Evolutionary conservation across 2,888 invertebrate genomes (phyloP).

Genomic region (Pyrrhia umbra): DNA sequence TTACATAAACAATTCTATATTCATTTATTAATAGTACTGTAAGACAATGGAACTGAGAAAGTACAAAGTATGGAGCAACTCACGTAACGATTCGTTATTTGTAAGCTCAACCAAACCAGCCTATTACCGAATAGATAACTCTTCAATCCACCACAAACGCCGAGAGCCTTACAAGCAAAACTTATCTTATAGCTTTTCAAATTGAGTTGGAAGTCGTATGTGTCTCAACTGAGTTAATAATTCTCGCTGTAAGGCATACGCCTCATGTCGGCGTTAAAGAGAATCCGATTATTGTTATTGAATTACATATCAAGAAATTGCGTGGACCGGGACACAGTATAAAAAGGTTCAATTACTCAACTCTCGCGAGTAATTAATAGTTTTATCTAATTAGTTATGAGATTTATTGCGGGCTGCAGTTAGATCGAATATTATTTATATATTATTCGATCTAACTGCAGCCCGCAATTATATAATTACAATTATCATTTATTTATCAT

Average conservation of each 20-base stretch:
- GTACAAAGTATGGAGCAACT: slow-evolving; percentile 44
- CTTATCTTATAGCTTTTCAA: not conserved
- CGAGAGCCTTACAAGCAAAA: slow-evolving; percentile 4
- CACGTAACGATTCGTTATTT: slow-evolving; percentile 69
- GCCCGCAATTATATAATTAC: no score
- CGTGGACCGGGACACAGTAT: slow-evolving; percentile 56
- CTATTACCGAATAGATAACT: slow-evolving; percentile 64
- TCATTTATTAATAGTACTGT: slow-evolving; percentile 18
- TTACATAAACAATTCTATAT: slow-evolving; percentile 16
- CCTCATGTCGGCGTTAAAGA: slow-evolving; percentile 73
- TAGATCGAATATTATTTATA: slow-evolving; percentile 53
- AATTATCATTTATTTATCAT: no score
- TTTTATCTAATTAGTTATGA: slow-evolving; percentile 60
- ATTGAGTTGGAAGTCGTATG: slow-evolving; percentile 11
- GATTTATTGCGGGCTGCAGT: slow-evolving; percentile 55
- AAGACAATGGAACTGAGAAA: slow-evolving; percentile 39
- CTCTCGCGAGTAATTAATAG: slow-evolving; percentile 61
- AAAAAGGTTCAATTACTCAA: slow-evolving; percentile 62
- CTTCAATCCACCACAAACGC: slow-evolving; percentile 24
- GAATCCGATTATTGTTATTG: slow-evolving; percentile 80
- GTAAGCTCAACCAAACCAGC: slow-evolving; percentile 69
- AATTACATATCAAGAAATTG: slow-evolving; percentile 75
- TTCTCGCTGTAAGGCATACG: slow-evolving; percentile 29
- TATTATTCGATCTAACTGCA: no score
- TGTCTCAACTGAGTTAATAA: slow-evolving; percentile 16